A percentile compares a stretch with the other conserved stretches of the same genome.
These are phyloP conservation scores for Mastomys natalensis DNA, from an alignment of 2,113 vertebrate genomes.

Conservation along the genomic window DNA sequence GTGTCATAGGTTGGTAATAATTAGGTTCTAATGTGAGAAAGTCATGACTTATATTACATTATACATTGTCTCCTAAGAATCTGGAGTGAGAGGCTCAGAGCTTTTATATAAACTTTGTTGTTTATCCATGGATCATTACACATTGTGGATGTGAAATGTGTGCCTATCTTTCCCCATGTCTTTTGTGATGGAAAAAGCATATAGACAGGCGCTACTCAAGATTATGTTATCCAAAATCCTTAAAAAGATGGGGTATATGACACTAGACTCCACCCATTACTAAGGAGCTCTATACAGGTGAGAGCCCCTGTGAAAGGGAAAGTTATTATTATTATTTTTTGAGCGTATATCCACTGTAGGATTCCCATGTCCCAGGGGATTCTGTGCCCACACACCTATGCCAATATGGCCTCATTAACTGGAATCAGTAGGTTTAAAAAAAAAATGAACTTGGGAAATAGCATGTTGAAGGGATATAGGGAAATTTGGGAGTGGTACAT, in stretches of 20 bases:
- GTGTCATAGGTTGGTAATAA: neutral
- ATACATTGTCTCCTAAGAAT: neutral
- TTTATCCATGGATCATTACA: neutral
- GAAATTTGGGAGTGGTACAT: neutral
- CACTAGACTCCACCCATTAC: too few relatives aligned
- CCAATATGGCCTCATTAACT: too few relatives aligned
- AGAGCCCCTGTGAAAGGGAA: neutral
- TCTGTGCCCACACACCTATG: neutral
- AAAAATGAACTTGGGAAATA: neutral
- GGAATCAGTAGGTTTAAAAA: neutral
- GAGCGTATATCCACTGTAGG: neutral
- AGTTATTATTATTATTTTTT: neutral
- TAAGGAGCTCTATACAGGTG: too few relatives aligned
- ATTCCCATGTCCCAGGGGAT: neutral
- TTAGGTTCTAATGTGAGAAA: neutral
- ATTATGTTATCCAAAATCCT: neutral
- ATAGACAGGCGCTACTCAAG: neutral
- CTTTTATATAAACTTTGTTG: neutral
- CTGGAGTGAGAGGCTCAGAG: neutral
- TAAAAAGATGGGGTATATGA: too few relatives aligned
- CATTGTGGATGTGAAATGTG: neutral
- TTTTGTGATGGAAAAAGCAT: neutral
- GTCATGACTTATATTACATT: neutral
- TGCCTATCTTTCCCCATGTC: neutral
- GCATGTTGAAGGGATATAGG: neutral